Evolutionary conservation across 2,888 invertebrate species (phyloP).

Genomic region (Ennomos fuscantarius): DNA sequence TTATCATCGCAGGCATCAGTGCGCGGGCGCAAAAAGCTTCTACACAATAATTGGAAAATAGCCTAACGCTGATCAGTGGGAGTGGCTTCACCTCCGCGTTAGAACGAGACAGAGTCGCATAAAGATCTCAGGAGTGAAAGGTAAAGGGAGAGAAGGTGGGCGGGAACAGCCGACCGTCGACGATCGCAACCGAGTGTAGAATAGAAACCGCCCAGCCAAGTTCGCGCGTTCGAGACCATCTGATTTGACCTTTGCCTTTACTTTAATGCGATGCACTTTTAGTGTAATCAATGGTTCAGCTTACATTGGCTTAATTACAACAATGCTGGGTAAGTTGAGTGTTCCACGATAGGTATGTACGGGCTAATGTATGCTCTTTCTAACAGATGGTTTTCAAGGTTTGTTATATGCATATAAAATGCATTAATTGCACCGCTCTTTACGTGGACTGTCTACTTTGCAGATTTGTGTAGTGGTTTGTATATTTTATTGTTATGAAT

Average conservation of each 20-base stretch:
- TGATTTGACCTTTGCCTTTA: slow-evolving; percentile 57
- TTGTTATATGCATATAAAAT: slow-evolving; percentile 49
- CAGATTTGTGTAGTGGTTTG: slow-evolving; percentile 29
- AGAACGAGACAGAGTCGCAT: slow-evolving; percentile 57
- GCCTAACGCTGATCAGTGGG: slow-evolving; percentile 69
- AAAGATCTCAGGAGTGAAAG: slow-evolving; percentile 46
- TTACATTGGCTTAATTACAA: slow-evolving; percentile 47
- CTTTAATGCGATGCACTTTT: slow-evolving; percentile 28
- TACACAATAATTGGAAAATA: slow-evolving; percentile 81
- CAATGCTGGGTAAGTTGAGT: slow-evolving; percentile 63
- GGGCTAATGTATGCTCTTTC: slow-evolving; percentile 49
- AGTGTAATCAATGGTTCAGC: slow-evolving; percentile 42
- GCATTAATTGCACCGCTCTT: slow-evolving; percentile 17
- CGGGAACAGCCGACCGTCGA: slow-evolving; percentile 66
- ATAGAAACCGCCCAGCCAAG: slow-evolving; percentile 75
- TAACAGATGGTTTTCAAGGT: slow-evolving; percentile 49
- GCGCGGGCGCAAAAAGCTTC: slow-evolving; percentile 74
- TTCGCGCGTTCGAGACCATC: slow-evolving; percentile 52
- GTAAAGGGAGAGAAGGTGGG: slow-evolving; percentile 64
- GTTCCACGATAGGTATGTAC: slow-evolving; percentile 53
- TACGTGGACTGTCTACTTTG: slow-evolving; percentile 15
- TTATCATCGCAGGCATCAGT: slow-evolving; percentile 70
- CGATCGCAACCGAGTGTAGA: slow-evolving; percentile 70
- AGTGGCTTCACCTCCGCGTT: slow-evolving; percentile 58
- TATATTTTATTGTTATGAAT: slow-evolving; percentile 12